phyloP scores from a whole-genome alignment of 92 coral and sea anemone genomes.

The Phenganax stokvisi region DNA sequence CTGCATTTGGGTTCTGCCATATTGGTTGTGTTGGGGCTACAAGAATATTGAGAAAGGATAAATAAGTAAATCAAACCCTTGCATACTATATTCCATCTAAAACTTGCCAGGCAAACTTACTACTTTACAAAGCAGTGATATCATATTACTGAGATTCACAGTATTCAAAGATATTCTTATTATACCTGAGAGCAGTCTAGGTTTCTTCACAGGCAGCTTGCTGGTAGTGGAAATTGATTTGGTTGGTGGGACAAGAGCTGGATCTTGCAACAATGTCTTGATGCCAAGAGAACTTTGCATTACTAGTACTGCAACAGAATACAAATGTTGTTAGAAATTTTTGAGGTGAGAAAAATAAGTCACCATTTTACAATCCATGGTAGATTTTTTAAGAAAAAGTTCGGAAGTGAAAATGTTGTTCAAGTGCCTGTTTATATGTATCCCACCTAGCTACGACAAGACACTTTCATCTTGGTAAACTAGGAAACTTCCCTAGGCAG shows the following conservation, averaged over 20 bases:
- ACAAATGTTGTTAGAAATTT: not conserved
- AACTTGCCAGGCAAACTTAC: not conserved
- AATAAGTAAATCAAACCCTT: not conserved
- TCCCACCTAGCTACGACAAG: too few species aligned
- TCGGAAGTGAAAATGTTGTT: too few species aligned
- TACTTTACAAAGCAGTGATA: not conserved
- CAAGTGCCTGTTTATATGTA: not conserved
- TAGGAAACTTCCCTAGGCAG: too few species aligned
- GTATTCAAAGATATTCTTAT: not conserved
- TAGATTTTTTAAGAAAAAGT: not conserved
- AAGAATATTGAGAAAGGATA: not conserved
- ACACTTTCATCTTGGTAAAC: too few species aligned
- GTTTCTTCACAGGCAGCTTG: conserved; percentile 26
- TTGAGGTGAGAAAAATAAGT: not conserved
- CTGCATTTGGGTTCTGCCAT: conserved; percentile 76
- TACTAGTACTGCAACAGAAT: not conserved
- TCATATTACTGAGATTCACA: not conserved
- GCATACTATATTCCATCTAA: not conserved
- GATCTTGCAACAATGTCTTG: conserved; percentile 61
- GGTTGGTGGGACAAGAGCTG: conserved; percentile 29
- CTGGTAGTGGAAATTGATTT: conserved; percentile 34
- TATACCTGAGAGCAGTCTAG: conserved; percentile 52
- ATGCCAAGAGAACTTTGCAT: conserved; percentile 85
- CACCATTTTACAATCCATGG: too few species aligned
- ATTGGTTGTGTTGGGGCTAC: conserved; percentile 61